Evolutionary conservation across 92 coral and sea anemone species (phyloP), one percentile per base, ranked within the genome.

Genomic region (Zoanthus sansibaricus): DNA sequence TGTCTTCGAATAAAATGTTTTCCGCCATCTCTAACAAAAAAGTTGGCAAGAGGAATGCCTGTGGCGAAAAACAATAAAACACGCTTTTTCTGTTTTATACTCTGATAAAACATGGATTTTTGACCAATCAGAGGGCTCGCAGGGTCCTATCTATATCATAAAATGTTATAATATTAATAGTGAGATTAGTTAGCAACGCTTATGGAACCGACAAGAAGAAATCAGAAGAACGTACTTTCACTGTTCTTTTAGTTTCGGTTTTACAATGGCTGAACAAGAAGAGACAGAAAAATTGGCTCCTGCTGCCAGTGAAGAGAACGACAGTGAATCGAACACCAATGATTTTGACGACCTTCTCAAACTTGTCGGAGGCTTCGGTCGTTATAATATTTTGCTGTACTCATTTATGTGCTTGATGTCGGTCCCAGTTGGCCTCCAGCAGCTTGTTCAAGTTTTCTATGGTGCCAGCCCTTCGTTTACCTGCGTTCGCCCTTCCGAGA

Each of bases 321-420:
- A 52, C 12, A 54, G 17, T 21, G 20, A 77, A 71, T 16, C 83
- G 33, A 48, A 80, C 4, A 18, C 85, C 47, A 59, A 92, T 64
- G 93, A 85, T 45, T 92, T 90, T 88, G 98, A 94, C 71, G 95
- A 94, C 76, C 86, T 94, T 25, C 77, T 94, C 54, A 70, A 79
- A 8, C 86, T 88, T 83, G 95, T 91, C 2, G 95, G 98, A 14
- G 98, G 94, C 46, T 91, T 94, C 9, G 98, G 98, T 66, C 91
- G 89, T 25, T 94, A 94, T 76, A 95, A 92, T 32, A 79, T 64
- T 44, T 37, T 94, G 18, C 75, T 94, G 76, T 94, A 94, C 68
- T 87, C 75, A 17, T 94, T 94, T 54, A 92, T 88, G 89, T 94
- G 97, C 59, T 25, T 92, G 78, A 92, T 92, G 93, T 89, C 97